Conservation (phyloP, 2,113 vertebrate genomes). For the Phrynosoma platyrhinos region DNA sequence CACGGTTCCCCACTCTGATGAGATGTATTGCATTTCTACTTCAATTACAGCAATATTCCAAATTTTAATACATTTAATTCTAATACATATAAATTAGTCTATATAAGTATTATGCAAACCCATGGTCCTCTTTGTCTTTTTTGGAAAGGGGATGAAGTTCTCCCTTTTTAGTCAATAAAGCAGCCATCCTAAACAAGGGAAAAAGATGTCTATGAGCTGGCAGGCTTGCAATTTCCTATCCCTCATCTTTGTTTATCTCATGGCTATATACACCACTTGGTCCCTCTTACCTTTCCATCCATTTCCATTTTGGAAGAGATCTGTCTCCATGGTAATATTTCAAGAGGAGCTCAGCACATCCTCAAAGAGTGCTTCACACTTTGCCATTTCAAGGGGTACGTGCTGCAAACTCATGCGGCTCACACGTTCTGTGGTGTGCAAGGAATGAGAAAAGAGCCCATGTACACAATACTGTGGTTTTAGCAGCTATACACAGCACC, state of each 20-base stretch:
- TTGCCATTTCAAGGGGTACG: not conserved
- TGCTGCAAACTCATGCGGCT: not conserved
- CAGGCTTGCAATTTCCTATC: not conserved
- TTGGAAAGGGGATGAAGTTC: not conserved
- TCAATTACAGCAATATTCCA: not conserved
- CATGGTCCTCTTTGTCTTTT: not conserved
- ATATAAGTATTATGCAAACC: not conserved
- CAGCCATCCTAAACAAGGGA: not conserved
- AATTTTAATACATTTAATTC: not conserved
- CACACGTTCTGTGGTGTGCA: not conserved
- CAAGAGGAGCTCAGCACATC: not conserved
- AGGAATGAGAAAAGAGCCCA: not conserved
- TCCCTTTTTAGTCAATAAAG: not conserved
- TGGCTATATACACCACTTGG: not conserved
- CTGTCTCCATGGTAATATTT: not conserved
- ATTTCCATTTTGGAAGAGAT: not conserved
- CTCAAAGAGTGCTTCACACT: not conserved
- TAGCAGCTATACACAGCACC: too few species aligned
- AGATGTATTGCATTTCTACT: not conserved
- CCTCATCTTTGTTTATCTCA: not conserved
- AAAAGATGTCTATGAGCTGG: not conserved
- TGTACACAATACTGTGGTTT: not conserved
- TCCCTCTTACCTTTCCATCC: not conserved
- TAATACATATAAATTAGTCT: not conserved
- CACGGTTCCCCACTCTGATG: not conserved